phyloP scores from a whole-genome alignment of 2,797 vertebrate genomes.

The Pogoniulus pusillus region DNA sequence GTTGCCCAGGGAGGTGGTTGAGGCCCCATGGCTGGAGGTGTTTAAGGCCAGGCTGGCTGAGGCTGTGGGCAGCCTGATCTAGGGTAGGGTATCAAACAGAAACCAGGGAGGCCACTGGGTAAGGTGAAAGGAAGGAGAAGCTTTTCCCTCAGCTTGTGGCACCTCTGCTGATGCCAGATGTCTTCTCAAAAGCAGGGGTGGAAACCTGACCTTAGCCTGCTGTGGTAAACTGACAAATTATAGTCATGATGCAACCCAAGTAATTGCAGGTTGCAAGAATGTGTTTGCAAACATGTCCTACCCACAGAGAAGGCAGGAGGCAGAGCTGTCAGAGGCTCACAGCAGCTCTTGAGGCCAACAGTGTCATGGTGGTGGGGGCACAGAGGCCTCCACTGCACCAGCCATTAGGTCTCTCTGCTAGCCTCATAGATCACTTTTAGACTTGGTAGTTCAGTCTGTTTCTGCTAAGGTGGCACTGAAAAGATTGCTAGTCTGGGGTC shows the following conservation, averaged over 20 bases:
- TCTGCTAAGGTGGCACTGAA: not conserved
- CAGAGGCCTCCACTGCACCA: not conserved
- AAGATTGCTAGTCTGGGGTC: not conserved
- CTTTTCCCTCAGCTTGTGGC: not conserved
- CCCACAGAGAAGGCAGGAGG: not conserved
- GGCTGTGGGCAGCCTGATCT: too few species aligned
- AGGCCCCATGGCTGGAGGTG: too few species aligned
- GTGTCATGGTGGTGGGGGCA: too few species aligned
- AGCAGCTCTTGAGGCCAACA: not conserved
- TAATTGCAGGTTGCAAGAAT: not conserved
- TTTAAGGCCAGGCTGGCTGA: too few species aligned
- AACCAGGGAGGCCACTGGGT: not conserved
- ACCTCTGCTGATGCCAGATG: not conserved
- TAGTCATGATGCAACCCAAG: not conserved
- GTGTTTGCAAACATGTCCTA: not conserved
- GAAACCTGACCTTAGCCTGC: not conserved
- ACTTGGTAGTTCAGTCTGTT: not conserved
- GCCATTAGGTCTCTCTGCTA: not conserved
- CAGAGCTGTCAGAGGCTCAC: not conserved
- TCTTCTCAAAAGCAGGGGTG: not conserved
- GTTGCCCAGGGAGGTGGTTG: too few species aligned
- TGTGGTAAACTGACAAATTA: not conserved
- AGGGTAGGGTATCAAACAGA: too few species aligned
- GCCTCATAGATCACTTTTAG: not conserved
- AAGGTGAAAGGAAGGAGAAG: not conserved